phyloP scores from a whole-genome alignment of 2,888 invertebrate genomes.

The Prosopocoilus inquinatus region DNA sequence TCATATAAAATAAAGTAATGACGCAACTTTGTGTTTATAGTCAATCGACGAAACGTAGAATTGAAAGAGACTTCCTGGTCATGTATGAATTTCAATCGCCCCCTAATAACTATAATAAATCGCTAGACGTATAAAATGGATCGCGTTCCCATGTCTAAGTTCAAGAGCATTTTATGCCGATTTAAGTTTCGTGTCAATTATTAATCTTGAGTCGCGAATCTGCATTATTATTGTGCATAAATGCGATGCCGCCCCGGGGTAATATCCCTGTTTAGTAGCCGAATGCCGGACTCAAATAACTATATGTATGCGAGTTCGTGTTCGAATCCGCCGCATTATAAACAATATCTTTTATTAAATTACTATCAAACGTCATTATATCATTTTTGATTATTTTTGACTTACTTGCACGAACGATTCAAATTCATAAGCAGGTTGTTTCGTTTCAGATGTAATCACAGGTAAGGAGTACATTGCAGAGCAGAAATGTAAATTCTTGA shows the following conservation, averaged over 20 bases:
- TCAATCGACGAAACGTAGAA: neutral
- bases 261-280: constrained; percentile 14
- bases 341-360: constrained; percentile 34
- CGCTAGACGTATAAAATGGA: constrained; percentile 13
- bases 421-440: neutral
- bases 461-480: neutral
- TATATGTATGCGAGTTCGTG: constrained; percentile 26
- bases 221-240: constrained; percentile 33
- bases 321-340: constrained; percentile 29
- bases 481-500: neutral
- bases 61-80: constrained; percentile 7
- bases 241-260: constrained; percentile 17
- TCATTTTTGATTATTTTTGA: constrained; percentile 2
- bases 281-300: constrained; percentile 29
- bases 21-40: no score
- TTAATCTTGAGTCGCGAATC: constrained; percentile 28
- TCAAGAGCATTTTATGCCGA: constrained; percentile 4
- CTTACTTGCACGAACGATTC: neutral
- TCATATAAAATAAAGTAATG: no score
- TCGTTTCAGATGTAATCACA: neutral
- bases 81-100: constrained; percentile 11
- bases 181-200: constrained; percentile 31
- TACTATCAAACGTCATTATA: constrained; percentile 13
- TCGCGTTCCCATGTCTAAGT: constrained; percentile 19
- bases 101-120: neutral